Conservation (phyloP, 2,797 vertebrate genomes). For the Selene dorsalis region DNA sequence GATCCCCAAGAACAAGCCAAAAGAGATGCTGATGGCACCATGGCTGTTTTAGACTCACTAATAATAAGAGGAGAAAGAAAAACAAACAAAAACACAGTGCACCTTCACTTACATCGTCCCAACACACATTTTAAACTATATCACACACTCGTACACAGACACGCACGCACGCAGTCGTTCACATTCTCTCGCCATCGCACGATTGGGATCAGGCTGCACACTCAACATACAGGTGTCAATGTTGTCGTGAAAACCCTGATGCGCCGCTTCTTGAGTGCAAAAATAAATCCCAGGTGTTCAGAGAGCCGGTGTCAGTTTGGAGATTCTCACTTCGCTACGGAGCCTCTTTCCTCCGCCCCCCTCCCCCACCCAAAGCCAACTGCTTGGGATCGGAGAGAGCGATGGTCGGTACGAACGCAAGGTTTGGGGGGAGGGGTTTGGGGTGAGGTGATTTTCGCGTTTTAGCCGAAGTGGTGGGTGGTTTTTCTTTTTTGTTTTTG, state of each 20-base stretch:
- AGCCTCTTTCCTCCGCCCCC: conserved; percentile 11
- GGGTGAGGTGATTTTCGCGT: conserved; percentile 42
- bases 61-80: conserved; percentile 36
- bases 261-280: conserved; percentile 72
- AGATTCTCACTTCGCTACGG: conserved; percentile 42
- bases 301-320: conserved; percentile 49
- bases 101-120: conserved; percentile 57
- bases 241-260: conserved; percentile 74
- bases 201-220: conserved; percentile 46
- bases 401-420: conserved; percentile 34
- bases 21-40: conserved; percentile 37
- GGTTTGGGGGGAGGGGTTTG: conserved; percentile 36
- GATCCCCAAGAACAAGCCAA: conserved; percentile 17
- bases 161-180: not conserved
- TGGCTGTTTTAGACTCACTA: conserved; percentile 40
- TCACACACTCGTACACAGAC: not conserved
- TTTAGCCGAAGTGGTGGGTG: conserved; percentile 67
- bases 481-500: too few relatives aligned
- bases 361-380: conserved; percentile 9
- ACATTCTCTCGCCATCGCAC: conserved; percentile 29
- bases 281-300: conserved; percentile 59
- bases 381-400: conserved; percentile 38
- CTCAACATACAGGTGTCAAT: conserved; percentile 45
- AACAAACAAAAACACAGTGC: conserved; percentile 29
- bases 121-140: conserved; percentile 16